Evolutionary conservation across 1,140 invertebrate genomes (phyloP).

Genomic region (Drosophila truncata): DNA sequence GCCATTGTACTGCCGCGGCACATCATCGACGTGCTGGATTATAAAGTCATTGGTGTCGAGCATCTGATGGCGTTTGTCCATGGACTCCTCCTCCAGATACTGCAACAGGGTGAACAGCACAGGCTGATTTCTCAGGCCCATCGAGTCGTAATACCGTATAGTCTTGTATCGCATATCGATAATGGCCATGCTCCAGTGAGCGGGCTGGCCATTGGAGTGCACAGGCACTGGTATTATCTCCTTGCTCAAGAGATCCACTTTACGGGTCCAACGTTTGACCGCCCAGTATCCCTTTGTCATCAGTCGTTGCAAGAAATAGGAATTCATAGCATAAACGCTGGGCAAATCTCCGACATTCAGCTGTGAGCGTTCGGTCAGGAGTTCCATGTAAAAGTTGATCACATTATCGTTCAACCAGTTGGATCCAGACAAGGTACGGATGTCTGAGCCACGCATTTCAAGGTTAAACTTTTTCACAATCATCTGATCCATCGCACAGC

Average conservation of each 20-base stretch:
- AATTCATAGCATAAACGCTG: constrained; percentile 91
- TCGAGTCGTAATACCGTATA: constrained; percentile 96
- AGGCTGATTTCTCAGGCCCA: constrained; percentile 91
- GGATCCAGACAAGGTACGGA: constrained; percentile 92
- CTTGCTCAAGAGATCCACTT: constrained; percentile 86
- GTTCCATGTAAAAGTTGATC: constrained; percentile 86
- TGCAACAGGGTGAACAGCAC: constrained; percentile 90
- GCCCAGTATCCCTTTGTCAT: constrained; percentile 88
- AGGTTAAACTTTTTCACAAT: constrained; percentile 88
- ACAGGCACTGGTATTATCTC: constrained; percentile 90
- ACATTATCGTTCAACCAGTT: constrained; percentile 99
- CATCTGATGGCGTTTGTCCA: constrained; percentile 93
- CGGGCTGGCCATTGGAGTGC: constrained; percentile 90
- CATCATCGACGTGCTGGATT: constrained; percentile 89
- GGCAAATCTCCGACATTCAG: constrained; percentile 88
- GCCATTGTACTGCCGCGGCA: constrained; percentile 98
- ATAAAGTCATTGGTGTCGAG: constrained; percentile 91
- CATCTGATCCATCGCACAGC: constrained; percentile 39
- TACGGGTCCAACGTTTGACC: constrained; percentile 95
- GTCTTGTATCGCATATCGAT: constrained; percentile 92
- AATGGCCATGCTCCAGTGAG: constrained; percentile 98
- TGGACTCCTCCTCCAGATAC: constrained; percentile 94
- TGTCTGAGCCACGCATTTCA: constrained; percentile 89
- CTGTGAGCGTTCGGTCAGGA: constrained; percentile 88
- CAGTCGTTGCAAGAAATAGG: constrained; percentile 97